A percentile compares a stretch with the other conserved stretches of the same genome.
Evolutionary conservation across 2,797 vertebrate species (phyloP).

Genomic region (Ispidina picta): DNA sequence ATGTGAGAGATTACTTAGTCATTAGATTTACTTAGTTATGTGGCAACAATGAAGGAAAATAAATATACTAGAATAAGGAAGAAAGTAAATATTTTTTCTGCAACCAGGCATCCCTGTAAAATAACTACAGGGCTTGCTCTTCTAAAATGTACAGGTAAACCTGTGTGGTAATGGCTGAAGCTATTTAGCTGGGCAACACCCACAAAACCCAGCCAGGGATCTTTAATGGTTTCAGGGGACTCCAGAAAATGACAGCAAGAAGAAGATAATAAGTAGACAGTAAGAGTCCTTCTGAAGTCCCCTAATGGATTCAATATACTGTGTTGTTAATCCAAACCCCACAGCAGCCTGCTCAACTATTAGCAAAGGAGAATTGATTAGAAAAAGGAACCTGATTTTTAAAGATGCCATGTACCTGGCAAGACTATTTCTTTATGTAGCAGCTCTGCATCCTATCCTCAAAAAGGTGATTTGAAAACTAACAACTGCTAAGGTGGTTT

Average conservation of each 20-base stretch:
- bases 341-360: not conserved
- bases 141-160: not conserved
- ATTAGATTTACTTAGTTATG: not conserved
- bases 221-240: not conserved
- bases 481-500: not conserved
- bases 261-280: not conserved
- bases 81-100: constrained; percentile 1
- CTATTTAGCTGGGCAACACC: not conserved
- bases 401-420: rapidly evolving
- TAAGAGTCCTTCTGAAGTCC: not conserved
- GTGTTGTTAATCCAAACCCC: not conserved
- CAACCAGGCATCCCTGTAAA: not conserved
- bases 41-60: not conserved
- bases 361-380: not conserved
- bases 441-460: not conserved
- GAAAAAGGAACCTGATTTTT: not conserved
- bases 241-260: too few species aligned
- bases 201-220: not conserved
- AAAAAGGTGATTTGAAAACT: not conserved
- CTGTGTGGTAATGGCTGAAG: not conserved
- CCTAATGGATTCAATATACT: not conserved
- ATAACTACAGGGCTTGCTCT: not conserved
- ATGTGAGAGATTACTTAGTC: not conserved
- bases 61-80: not conserved
- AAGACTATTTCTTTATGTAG: not conserved